phyloP scores from a whole-genome alignment of 2,797 vertebrate species.

The Lagodon rhomboides region DNA sequence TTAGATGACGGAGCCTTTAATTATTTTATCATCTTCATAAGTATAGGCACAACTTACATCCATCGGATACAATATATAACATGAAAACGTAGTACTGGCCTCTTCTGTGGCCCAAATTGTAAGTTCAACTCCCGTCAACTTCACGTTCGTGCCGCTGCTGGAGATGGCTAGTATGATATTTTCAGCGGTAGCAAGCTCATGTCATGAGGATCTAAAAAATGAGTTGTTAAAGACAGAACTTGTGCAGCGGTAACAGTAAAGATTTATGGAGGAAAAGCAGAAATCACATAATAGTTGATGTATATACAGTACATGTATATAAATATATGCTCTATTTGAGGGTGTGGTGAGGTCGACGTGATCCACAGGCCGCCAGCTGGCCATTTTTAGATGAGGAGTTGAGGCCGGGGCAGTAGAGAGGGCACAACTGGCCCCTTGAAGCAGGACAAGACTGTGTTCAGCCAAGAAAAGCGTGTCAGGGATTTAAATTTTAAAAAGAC shows the following conservation, averaged over 20 bases:
- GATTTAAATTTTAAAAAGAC: conserved; percentile 69
- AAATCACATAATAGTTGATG: conserved; percentile 6
- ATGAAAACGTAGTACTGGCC: no score
- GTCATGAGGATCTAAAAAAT: not conserved
- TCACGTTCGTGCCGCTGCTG: no score
- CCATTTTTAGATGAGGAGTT: conserved; percentile 47
- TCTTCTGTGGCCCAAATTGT: no score
- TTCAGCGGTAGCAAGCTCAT: not conserved
- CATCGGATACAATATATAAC: no score
- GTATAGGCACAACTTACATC: no score
- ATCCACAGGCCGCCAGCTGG: conserved; percentile 23
- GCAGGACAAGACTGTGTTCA: conserved; percentile 64
- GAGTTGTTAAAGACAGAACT: not conserved
- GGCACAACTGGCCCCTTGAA: conserved; percentile 54
- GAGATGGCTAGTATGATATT: not conserved
- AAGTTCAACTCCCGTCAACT: no score
- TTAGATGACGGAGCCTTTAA: no score
- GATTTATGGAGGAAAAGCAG: not conserved
- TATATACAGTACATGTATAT: not conserved
- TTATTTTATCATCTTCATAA: no score
- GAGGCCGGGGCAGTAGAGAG: conserved; percentile 30
- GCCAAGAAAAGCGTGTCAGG: conserved; percentile 76
- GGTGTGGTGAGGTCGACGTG: conserved; percentile 33
- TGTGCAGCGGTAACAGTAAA: not conserved
- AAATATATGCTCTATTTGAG: conserved; percentile 20